Percentiles rank a stretch among this genome's conserved stretches.
phyloP scores from a whole-genome alignment of 1,140 invertebrate genomes.

The Psilanteris sp. region DNA sequence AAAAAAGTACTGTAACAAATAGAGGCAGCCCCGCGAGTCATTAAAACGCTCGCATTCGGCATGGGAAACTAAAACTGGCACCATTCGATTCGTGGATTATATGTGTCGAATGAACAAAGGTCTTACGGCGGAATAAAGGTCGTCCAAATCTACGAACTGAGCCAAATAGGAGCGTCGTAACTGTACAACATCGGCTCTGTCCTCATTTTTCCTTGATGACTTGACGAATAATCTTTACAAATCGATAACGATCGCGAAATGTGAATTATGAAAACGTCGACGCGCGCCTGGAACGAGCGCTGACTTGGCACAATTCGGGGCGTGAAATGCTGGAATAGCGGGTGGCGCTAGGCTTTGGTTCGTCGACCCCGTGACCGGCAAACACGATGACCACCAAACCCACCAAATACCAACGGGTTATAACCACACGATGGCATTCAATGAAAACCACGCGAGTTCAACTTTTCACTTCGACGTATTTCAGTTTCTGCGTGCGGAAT shows the following conservation, averaged over 20 bases:
- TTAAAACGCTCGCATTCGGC: constrained; percentile 21
- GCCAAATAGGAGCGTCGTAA: constrained; percentile 45
- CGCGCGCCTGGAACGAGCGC: constrained; percentile 3
- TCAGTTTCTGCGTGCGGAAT: no score
- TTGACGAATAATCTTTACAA: constrained; percentile 37
- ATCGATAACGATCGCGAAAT: constrained; percentile 44
- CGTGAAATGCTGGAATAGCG: constrained; percentile 29
- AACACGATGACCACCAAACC: constrained; percentile 55
- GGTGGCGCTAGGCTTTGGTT: constrained; percentile 24
- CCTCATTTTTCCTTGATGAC: constrained; percentile 45
- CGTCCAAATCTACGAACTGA: constrained; percentile 5
- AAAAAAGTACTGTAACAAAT: constrained; percentile 29
- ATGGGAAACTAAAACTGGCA: no score
- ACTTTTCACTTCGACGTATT: no score
- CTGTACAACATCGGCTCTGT: constrained; percentile 29
- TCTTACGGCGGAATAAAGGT: neutral
- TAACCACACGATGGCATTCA: no score
- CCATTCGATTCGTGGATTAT: no score
- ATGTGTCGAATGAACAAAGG: constrained; percentile 15
- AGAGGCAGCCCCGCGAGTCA: constrained; percentile 20
- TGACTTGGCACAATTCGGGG: constrained; percentile 36
- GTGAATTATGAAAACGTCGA: constrained; percentile 43
- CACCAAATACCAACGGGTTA: no score
- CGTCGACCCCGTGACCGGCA: constrained; percentile 51
- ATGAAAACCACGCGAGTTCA: no score